A percentile compares a stretch with the other conserved stretches of the same genome.
phyloP scores from a whole-genome alignment of 1,140 invertebrate species.

The Drosophila cardini region DNA sequence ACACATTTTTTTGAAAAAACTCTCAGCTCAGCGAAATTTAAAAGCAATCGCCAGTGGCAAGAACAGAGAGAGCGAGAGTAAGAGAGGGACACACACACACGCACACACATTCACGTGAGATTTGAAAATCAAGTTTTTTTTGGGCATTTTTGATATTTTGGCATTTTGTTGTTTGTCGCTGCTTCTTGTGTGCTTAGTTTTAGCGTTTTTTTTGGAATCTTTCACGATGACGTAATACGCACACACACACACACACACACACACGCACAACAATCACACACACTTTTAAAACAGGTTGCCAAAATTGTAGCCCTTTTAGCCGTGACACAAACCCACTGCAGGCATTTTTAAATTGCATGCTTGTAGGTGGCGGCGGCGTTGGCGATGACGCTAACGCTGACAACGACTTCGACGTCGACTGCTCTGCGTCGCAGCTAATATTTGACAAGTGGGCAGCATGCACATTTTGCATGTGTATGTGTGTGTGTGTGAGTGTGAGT shows the following conservation, averaged over 20 bases:
- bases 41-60: conserved; percentile 39
- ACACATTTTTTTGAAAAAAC: conserved; percentile 44
- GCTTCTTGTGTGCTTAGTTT: conserved; percentile 13
- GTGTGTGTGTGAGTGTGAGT: conserved; percentile 17
- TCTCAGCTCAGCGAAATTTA: conserved; percentile 67
- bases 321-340: conserved; percentile 7
- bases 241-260: conserved; percentile 1
- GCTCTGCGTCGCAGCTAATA: conserved; percentile 50
- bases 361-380: conserved; percentile 6
- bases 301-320: conserved; percentile 42
- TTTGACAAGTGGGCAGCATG: conserved; percentile 66
- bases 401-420: conserved; percentile 12
- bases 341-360: conserved; percentile 30
- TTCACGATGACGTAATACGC: conserved; percentile 20
- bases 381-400: conserved; percentile 34
- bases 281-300: conserved; percentile 63
- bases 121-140: conserved; percentile 42
- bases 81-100: conserved; percentile 11
- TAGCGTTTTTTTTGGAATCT: conserved; percentile 12
- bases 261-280: conserved; percentile 4
- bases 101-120: conserved; percentile 2
- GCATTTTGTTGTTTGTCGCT: conserved; percentile 29
- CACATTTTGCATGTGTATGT: conserved; percentile 18
- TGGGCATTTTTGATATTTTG: conserved; percentile 25
- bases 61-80: conserved; percentile 1